Percentiles rank a stretch among this genome's conserved stretches.
phyloP scores from a whole-genome alignment of 2,113 vertebrate genomes.

The Cyphomyrus discorhynchus region DNA sequence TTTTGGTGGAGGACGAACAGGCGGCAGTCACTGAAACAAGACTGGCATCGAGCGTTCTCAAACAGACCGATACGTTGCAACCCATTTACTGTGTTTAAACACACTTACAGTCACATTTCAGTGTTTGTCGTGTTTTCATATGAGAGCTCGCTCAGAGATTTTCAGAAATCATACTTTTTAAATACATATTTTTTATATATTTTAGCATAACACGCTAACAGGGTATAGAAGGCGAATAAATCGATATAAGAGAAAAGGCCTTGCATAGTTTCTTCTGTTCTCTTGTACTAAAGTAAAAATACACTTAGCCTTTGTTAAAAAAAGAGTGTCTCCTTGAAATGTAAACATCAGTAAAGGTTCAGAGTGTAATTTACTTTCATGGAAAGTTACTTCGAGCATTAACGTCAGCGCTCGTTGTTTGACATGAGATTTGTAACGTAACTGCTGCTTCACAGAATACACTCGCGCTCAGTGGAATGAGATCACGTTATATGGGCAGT shows the following conservation, averaged over 20 bases:
- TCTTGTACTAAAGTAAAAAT: not conserved
- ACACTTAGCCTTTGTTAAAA: not conserved
- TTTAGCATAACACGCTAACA: not conserved
- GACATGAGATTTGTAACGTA: not conserved
- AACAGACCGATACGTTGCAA: not conserved
- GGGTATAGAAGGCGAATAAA: not conserved
- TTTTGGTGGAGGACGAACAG: not conserved
- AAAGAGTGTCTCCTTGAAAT: not conserved
- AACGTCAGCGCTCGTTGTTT: not conserved
- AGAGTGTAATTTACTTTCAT: not conserved
- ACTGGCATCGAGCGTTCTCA: not conserved
- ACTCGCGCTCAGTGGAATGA: not conserved
- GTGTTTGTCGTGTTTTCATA: not conserved
- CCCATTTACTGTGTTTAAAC: not conserved
- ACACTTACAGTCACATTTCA: not conserved
- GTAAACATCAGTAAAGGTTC: not conserved
- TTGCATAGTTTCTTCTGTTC: not conserved
- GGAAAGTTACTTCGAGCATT: not conserved
- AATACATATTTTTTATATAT: not conserved
- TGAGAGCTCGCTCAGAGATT: not conserved
- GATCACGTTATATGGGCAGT: not conserved
- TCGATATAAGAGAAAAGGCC: not conserved
- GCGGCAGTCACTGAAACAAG: not conserved
- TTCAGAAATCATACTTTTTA: not conserved
- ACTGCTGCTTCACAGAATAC: not conserved